Evolutionary conservation across 2,888 invertebrate genomes (phyloP).

Genomic region (Gastracanthus pulcherrimus): DNA sequence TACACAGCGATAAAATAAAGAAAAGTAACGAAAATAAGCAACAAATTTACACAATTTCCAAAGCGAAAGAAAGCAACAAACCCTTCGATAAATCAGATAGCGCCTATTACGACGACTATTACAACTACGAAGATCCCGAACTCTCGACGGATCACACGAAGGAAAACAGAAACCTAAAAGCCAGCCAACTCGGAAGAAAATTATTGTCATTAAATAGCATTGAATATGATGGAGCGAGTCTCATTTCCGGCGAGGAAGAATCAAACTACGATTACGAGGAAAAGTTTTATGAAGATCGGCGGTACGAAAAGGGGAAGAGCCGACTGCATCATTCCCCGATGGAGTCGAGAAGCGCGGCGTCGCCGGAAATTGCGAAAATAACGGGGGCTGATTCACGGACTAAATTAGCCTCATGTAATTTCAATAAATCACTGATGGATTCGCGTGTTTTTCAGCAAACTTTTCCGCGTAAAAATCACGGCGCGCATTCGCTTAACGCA

Average conservation of each 20-base stretch:
- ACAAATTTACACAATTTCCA: neutral
- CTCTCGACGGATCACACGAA: neutral
- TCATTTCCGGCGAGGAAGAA: neutral
- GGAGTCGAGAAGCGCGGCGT: neutral
- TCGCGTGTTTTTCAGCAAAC: neutral
- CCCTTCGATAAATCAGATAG: neutral
- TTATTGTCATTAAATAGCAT: slow-evolving; percentile 11
- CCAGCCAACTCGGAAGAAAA: slow-evolving; percentile 2
- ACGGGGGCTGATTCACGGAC: neutral
- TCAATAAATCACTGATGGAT: neutral
- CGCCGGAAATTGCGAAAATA: neutral
- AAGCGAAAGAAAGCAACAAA: neutral
- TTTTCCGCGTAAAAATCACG: neutral
- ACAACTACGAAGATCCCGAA: neutral
- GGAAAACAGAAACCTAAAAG: neutral
- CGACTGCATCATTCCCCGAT: neutral
- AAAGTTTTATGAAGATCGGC: slow-evolving; percentile 15
- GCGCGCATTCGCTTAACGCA: neutral
- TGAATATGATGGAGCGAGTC: neutral
- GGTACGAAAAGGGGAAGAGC: neutral
- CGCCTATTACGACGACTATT: slow-evolving; percentile 32
- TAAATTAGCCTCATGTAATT: neutral
- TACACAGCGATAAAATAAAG: too few relatives aligned
- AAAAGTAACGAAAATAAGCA: neutral
- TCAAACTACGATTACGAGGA: slow-evolving; percentile 17